A percentile compares a stretch with the other conserved stretches of the same genome.
These are phyloP conservation scores for Chaenodraco wilsoni DNA, from an alignment of 2,797 vertebrate species.

Conservation along the genomic window DNA sequence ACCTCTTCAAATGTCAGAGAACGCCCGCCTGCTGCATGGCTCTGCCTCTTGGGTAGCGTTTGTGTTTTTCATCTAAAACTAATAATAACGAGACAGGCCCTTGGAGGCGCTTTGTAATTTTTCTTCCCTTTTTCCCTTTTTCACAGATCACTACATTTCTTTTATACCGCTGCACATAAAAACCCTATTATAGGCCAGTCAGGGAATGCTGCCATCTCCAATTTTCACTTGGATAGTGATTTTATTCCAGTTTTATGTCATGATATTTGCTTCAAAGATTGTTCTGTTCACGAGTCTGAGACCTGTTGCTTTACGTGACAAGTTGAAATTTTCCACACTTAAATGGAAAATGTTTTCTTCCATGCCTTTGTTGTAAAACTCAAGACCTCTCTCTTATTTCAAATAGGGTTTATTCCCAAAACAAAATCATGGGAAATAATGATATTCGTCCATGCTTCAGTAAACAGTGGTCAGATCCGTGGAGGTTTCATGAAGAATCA, in stretches of 20 bases:
- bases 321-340: conserved; percentile 17
- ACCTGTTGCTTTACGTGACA: conserved; percentile 35
- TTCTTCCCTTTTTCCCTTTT: conserved; percentile 60
- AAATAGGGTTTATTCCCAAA: not conserved
- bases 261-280: conserved; percentile 59
- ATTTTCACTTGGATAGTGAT: conserved; percentile 70
- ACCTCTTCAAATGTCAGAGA: conserved; percentile 71
- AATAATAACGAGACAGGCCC: conserved; percentile 79
- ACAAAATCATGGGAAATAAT: not conserved
- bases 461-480: conserved; percentile 32
- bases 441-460: conserved; percentile 2
- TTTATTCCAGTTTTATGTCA: conserved; percentile 63
- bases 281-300: conserved; percentile 55
- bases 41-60: conserved; percentile 69
- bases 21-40: conserved; percentile 49
- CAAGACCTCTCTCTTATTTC: too few relatives aligned
- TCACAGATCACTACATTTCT: conserved; percentile 74
- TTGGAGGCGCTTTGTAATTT: conserved; percentile 75
- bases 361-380: not conserved
- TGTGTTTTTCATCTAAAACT: conserved; percentile 82
- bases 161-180: conserved; percentile 67
- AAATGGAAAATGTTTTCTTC: conserved; percentile 28
- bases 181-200: conserved; percentile 70
- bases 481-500: conserved; percentile 38
- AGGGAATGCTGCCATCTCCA: conserved; percentile 68